Conservation (phyloP, 2,888 invertebrate genomes). For the Aporophyla nigra region DNA sequence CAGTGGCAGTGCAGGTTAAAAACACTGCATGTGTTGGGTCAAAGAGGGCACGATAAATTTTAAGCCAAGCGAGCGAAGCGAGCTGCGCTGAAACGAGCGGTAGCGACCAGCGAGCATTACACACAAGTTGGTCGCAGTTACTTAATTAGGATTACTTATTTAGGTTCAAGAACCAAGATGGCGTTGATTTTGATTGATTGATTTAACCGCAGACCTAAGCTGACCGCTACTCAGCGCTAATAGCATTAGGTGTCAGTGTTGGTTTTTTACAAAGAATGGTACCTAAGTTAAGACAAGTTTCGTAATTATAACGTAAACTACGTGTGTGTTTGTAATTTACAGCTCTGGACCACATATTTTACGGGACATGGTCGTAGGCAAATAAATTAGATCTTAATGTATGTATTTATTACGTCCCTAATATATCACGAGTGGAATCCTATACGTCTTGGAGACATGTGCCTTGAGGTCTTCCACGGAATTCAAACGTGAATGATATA, state of each 20-base stretch:
- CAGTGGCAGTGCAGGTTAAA: neutral
- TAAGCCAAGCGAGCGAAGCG: too few species aligned
- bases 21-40: neutral
- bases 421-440: slow-evolving; percentile 42
- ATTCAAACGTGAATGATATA: slow-evolving; percentile 41
- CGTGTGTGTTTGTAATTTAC: neutral
- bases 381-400: slow-evolving; percentile 47
- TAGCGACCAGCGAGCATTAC: too few species aligned
- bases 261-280: too few species aligned
- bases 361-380: neutral
- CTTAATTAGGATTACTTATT: too few species aligned
- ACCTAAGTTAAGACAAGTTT: neutral
- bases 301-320: neutral
- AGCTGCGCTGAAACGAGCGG: too few species aligned
- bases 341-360: neutral
- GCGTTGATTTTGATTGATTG: too few species aligned
- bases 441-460: neutral
- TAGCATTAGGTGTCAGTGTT: too few species aligned
- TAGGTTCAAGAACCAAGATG: too few species aligned
- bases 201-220: too few species aligned
- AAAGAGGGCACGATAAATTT: too few species aligned
- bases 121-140: too few species aligned
- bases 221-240: too few species aligned
- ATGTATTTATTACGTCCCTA: slow-evolving; percentile 26
- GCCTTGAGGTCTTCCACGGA: slow-evolving; percentile 8